phyloP scores from a whole-genome alignment of 2,113 vertebrate genomes.

The Dipodomys merriami region DNA sequence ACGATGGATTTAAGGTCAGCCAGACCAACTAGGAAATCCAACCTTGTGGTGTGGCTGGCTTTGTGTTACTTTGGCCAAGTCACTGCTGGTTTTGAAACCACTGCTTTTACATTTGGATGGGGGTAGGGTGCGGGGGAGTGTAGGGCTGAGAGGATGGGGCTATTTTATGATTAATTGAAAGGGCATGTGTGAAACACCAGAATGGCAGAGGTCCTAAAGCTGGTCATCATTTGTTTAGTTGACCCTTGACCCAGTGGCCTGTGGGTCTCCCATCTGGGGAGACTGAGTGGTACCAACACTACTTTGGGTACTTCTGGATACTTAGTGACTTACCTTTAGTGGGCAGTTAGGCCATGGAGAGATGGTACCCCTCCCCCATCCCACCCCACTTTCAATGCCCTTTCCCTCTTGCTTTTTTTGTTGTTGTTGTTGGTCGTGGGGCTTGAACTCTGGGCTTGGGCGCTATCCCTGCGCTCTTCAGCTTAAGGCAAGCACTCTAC shows the following conservation, averaged over 20 bases:
- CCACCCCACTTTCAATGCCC: not conserved
- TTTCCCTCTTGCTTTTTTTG: not conserved
- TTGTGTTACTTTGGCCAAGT: slow-evolving; percentile 41
- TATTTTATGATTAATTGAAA: not conserved
- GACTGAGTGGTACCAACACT: not conserved
- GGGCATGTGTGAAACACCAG: not conserved
- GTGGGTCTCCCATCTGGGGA: not conserved
- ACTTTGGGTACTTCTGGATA: not conserved
- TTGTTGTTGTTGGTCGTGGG: too few species aligned
- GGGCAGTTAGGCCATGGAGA: not conserved
- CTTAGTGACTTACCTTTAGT: not conserved
- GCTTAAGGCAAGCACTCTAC: too few species aligned
- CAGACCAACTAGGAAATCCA: slow-evolving; percentile 19
- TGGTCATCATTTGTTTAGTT: not conserved
- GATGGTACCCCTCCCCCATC: not conserved
- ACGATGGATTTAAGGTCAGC: not conserved
- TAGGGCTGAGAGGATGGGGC: not conserved
- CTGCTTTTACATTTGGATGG: slow-evolving; percentile 20
- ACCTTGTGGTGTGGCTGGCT: not conserved
- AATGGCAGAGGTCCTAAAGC: not conserved
- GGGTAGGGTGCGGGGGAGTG: not conserved
- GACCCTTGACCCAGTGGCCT: not conserved
- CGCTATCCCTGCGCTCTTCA: too few species aligned
- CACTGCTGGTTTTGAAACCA: slow-evolving; percentile 9
- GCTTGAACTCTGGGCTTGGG: too few species aligned